Base-by-base conservation (phyloP, 1,140 invertebrate genomes). In the Pseudomyrmex gracilis region DNA sequence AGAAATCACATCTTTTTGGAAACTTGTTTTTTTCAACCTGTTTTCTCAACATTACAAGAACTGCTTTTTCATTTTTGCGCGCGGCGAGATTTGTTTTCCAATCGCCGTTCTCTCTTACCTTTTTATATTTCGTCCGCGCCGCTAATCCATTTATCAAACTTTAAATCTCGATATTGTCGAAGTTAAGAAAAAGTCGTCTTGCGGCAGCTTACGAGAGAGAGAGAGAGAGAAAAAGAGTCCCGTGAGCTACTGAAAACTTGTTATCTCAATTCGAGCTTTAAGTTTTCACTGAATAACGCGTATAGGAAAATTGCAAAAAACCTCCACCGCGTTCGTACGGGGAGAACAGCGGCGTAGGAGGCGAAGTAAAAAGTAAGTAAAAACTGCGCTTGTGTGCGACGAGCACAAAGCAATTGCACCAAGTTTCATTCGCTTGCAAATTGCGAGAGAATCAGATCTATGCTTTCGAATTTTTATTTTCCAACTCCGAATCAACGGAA, bases 91-190 rank as follows among this genome's bases (percentile, higher is more conserved):
- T 74, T 63, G 47, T 63, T 43, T 47, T 63, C 5, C 53, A 73
- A 73, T 73, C 53, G 20, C 53, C 53, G n/a, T 20, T 57, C 10
- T 34, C 7, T 47, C 61, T 74, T n/a, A n/a, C 34, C 34, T 34
- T 34, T 47, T 63, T 24, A 74, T 15, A 13, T 15, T 20, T 4
- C 20, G 8, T 47, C 17, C 20, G 10, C 9, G 10, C 10, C 34
- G 17, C 17, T 51, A 76, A 76, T 76, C 47, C 58, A 12, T 76
- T 76, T 76, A 76, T 1, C n/a, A 34, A 76, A 76, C 73, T 76
- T 64, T 8, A 49, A 12, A 51, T 24, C 22, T 74, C 57, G n/a
- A 66, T 66, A 53, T 66, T 66, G 49, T 1, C 45, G 2, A 51
- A 76, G 47, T 76, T 66, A 43, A 34, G 47, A 12, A 12, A 24